These are phyloP conservation scores for Dinocampus coccinellae DNA, from an alignment of 2,888 invertebrate species.

Conservation along the genomic window DNA sequence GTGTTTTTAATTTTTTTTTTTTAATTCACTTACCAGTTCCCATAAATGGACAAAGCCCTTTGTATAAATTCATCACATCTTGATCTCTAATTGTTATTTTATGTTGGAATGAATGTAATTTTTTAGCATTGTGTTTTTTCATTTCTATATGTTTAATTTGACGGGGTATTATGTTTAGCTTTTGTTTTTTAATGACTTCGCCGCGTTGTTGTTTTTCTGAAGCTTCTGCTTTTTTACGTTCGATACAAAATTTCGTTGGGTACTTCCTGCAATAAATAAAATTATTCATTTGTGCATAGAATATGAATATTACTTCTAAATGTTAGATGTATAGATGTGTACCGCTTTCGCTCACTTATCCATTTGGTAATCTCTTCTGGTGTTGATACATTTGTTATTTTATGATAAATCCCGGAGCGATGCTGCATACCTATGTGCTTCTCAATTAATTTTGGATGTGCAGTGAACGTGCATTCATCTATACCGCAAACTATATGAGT, in stretches of 20 bases:
- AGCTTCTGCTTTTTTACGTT: slow-evolving; percentile 74
- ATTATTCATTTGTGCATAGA: neutral
- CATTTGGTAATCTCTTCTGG: slow-evolving; percentile 89
- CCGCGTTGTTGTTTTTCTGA: slow-evolving; percentile 81
- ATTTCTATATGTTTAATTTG: slow-evolving; percentile 43
- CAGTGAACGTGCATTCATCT: slow-evolving; percentile 84
- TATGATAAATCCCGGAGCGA: slow-evolving; percentile 83
- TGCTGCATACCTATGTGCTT: slow-evolving; percentile 89
- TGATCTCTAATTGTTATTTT: neutral
- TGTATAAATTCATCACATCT: neutral
- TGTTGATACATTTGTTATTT: slow-evolving; percentile 80
- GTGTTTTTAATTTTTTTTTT: neutral
- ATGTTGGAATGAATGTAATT: slow-evolving; percentile 55
- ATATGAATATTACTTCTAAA: slow-evolving; percentile 11
- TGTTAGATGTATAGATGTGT: slow-evolving; percentile 29
- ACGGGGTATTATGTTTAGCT: slow-evolving; percentile 37
- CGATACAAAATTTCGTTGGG: slow-evolving; percentile 80
- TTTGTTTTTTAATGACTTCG: slow-evolving; percentile 75
- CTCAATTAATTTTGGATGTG: slow-evolving; percentile 83
- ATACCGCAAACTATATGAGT: slow-evolving; percentile 85
- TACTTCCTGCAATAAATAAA: slow-evolving; percentile 72
- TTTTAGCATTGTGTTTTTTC: slow-evolving; percentile 69
- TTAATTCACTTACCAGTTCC: slow-evolving; percentile 12
- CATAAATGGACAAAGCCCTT: slow-evolving; percentile 21
- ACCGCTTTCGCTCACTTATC: slow-evolving; percentile 84